phyloP scores from a whole-genome alignment of 2,797 vertebrate genomes.

The Otolemur crassicaudatus region DNA sequence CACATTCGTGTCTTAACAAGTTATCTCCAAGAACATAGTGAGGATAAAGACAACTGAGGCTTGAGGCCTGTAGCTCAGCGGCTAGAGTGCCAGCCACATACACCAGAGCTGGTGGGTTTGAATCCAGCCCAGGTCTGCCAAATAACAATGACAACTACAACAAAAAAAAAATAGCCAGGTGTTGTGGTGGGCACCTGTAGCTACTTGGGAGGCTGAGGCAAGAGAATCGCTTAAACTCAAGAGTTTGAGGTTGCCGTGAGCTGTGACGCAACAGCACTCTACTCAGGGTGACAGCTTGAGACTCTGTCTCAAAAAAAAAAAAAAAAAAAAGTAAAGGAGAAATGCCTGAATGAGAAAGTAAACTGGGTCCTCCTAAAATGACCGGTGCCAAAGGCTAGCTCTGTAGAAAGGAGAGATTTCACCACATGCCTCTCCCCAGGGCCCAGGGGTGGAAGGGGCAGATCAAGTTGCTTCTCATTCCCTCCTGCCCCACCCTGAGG shows the following conservation, averaged over 20 bases:
- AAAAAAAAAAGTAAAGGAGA: neutral
- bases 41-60: neutral
- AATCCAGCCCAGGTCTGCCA: too few species aligned
- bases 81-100: too few species aligned
- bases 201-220: too few species aligned
- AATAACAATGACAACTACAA: too few species aligned
- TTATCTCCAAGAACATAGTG: neutral
- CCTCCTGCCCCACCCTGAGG: slow-evolving; percentile 68
- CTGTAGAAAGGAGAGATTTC: neutral
- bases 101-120: too few species aligned
- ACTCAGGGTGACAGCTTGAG: too few species aligned
- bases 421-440: slow-evolving; percentile 31
- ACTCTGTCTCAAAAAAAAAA: neutral
- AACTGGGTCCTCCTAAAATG: neutral
- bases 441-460: slow-evolving; percentile 26
- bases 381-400: neutral
- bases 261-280: too few species aligned
- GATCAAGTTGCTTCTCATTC: slow-evolving; percentile 67
- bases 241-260: too few species aligned
- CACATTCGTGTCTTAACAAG: neutral
- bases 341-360: neutral
- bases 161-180: too few species aligned
- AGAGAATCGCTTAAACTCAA: too few species aligned
- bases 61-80: too few species aligned
- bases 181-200: too few species aligned